Base-by-base conservation (phyloP, 2,113 vertebrate genomes). In the Gobio gobio region DNA sequence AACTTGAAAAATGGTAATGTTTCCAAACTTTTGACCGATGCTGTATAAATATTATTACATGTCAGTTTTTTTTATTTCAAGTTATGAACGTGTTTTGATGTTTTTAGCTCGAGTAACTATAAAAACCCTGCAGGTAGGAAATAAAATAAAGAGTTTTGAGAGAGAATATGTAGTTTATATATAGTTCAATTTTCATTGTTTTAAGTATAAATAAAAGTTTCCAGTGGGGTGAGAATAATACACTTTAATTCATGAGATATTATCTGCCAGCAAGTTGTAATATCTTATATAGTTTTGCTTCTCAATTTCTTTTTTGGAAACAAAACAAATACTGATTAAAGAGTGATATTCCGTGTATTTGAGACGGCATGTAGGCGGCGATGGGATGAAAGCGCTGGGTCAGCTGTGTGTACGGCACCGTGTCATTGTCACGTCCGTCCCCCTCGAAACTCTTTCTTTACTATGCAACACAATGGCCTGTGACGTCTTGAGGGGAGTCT, bases 391-490 rank as follows among this genome's bases (percentile, higher is more conserved):
- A 59, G 58, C 58, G 5, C 36, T 12, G 78, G 9, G 18, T 12
- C 64, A 76, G 84, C 82, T 88, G 89, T 86, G 78, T 86, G 80
- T 78, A 68, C 78, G 78, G 73, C 85, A 86, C 78, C 59, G 56
- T 43, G 75, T 47, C 61, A 86, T 73, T 59, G 66, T 82, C 89
- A 70, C 91, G 92, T 93, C 92, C 91, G 89, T 91, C 89, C 90
- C 88, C 91, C 83, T 89, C 92, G 88, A 89, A 91, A 93, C 64
- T 93, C 93, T 96, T 96, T 92, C 93, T 96, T 97, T 96, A 96
- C 96, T 97, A 96, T 97, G 96, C 96, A 97, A 97, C 95, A 96
- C 94, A 95, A 93, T 92, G 90, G 93, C 91, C 88, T 93, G 91
- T 89, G 76, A 86, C 83, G 73, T 78, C 49, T 16, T 89, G 93